phyloP scores from a whole-genome alignment of 2,797 vertebrate species.

The Scomberomorus guttatus region DNA sequence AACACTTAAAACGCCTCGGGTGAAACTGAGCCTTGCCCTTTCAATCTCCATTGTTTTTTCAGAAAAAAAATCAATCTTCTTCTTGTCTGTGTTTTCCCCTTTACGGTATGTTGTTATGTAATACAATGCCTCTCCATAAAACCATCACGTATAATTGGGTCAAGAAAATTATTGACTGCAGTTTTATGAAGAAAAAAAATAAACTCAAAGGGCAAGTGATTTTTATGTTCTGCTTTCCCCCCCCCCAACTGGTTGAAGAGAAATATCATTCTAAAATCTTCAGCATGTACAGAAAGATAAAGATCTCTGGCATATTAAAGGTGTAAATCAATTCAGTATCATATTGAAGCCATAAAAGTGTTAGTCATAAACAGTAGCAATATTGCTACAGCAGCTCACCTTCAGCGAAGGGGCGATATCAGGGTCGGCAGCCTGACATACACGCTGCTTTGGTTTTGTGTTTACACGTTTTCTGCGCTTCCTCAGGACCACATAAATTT shows the following conservation, averaged over 20 bases:
- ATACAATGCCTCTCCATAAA: constrained; percentile 26
- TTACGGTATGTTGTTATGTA: constrained; percentile 31
- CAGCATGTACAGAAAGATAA: constrained; percentile 9
- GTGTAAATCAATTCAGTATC: constrained; percentile 18
- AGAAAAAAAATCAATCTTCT: constrained; percentile 50
- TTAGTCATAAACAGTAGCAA: background rate
- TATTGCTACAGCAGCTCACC: constrained; percentile 80
- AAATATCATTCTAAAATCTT: background rate
- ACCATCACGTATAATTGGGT: constrained; percentile 29
- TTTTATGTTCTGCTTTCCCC: background rate
- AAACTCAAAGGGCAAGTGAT: background rate
- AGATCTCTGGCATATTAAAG: background rate
- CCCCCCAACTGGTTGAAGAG: background rate
- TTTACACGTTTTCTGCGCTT: constrained; percentile 96
- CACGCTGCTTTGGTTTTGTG: constrained; percentile 93
- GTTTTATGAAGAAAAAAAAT: constrained; percentile 26
- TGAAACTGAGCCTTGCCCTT: constrained; percentile 27
- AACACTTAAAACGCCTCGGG: constrained; percentile 2
- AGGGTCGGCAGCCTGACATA: constrained; percentile 80
- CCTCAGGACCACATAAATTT: constrained; percentile 97
- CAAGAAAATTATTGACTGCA: constrained; percentile 39
- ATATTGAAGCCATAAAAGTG: constrained; percentile 20
- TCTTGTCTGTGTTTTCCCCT: constrained; percentile 37
- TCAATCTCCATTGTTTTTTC: constrained; percentile 22
- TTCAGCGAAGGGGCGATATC: constrained; percentile 88